A percentile compares a stretch with the other conserved stretches of the same genome.
These are phyloP conservation scores for Buathra laborator DNA, from an alignment of 2,888 invertebrate genomes.

Conservation along the genomic window DNA sequence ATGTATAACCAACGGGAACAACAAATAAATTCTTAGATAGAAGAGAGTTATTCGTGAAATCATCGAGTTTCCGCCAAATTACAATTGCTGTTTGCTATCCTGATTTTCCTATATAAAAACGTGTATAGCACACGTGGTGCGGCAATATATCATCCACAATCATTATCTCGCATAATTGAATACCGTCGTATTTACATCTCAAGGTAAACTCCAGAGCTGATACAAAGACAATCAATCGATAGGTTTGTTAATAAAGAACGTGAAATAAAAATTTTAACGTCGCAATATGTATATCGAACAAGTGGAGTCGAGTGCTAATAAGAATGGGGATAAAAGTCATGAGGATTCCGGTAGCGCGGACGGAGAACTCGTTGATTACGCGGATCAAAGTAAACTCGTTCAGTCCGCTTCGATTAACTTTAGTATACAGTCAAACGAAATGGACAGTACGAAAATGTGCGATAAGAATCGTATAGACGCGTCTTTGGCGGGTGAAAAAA, in stretches of 20 bases:
- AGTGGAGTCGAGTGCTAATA: conserved; percentile 33
- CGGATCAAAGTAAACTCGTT: neutral
- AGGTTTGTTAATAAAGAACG: conserved; percentile 32
- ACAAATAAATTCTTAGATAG: too few relatives aligned
- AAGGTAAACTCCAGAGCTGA: conserved; percentile 32
- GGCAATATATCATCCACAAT: neutral
- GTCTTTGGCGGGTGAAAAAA: too few relatives aligned
- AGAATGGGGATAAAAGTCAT: neutral
- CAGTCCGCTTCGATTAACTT: neutral
- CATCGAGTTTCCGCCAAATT: too few relatives aligned
- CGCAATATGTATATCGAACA: conserved; percentile 51
- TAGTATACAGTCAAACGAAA: neutral
- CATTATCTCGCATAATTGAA: conserved; percentile 4
- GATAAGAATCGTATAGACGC: neutral
- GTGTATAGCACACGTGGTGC: neutral
- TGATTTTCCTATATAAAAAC: neutral
- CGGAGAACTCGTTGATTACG: conserved; percentile 31
- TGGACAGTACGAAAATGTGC: neutral
- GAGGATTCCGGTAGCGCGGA: conserved; percentile 9
- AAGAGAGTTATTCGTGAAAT: too few relatives aligned
- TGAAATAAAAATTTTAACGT: conserved; percentile 21
- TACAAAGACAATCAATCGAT: conserved; percentile 44
- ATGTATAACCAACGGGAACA: too few relatives aligned
- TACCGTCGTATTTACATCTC: conserved; percentile 34
- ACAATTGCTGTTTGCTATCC: neutral